Percentiles rank a stretch among this genome's conserved stretches.
phyloP scores from a whole-genome alignment of 1,140 invertebrate genomes.

The Drosophila kepulauana region DNA sequence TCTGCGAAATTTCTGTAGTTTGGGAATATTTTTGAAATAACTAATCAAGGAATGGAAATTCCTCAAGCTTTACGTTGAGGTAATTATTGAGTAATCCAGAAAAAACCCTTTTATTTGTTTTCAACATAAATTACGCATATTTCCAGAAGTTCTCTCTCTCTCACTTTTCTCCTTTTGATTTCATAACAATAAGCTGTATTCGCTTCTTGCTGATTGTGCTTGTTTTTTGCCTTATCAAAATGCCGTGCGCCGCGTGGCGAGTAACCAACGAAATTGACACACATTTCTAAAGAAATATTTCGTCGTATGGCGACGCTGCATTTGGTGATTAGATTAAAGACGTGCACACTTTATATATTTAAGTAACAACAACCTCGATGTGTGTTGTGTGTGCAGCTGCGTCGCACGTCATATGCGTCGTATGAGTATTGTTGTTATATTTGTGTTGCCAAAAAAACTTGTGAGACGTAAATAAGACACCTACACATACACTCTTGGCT shows the following conservation, averaged over 20 bases:
- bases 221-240: slow-evolving; percentile 23
- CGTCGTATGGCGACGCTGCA: slow-evolving; percentile 17
- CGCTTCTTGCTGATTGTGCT: not conserved
- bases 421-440: slow-evolving; percentile 11
- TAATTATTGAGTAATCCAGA: too few species aligned
- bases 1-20: too few species aligned
- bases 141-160: not conserved
- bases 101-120: not conserved
- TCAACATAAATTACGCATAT: not conserved
- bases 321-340: slow-evolving; percentile 47
- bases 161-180: not conserved
- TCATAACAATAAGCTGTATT: slow-evolving; percentile 3
- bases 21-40: too few species aligned
- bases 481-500: slow-evolving; percentile 1
- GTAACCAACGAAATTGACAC: slow-evolving; percentile 32
- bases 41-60: too few species aligned
- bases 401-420: not conserved
- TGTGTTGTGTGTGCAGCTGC: slow-evolving; percentile 3
- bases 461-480: slow-evolving; percentile 43
- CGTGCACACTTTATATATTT: slow-evolving; percentile 8
- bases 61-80: too few species aligned
- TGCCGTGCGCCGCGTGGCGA: not conserved
- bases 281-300: slow-evolving; percentile 43
- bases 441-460: not conserved
- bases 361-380: not conserved